Conservation (phyloP, 2,113 vertebrate species). For the Perca schrenkii region DNA sequence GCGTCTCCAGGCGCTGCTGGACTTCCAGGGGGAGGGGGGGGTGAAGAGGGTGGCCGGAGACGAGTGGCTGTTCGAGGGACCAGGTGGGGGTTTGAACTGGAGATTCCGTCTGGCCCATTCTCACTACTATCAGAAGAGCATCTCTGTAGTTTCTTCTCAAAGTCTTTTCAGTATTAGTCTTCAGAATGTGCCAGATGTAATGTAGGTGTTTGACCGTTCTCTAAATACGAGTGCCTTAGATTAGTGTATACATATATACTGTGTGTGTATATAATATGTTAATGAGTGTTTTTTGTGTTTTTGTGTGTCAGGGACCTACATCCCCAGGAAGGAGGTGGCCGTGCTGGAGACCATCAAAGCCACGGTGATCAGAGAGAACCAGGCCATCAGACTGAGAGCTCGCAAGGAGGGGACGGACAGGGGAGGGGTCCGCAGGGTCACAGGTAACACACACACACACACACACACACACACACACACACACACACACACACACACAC, state of each 20-base stretch:
- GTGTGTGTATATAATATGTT: too few species aligned
- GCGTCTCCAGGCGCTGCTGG: constrained; percentile 90
- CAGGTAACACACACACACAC: constrained; percentile 69
- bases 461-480: neutral
- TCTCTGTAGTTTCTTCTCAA: too few species aligned
- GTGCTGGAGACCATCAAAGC: constrained; percentile 90
- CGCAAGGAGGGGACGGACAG: constrained; percentile 90
- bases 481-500: neutral
- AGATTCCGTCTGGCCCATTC: too few species aligned
- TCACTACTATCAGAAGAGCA: too few species aligned
- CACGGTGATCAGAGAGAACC: constrained; percentile 89
- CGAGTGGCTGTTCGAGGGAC: constrained; percentile 95
- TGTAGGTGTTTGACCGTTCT: too few species aligned
- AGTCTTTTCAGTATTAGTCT: too few species aligned
- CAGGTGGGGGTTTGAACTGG: constrained; percentile 73
- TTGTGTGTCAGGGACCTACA: constrained; percentile 88
- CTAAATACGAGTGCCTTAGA: too few species aligned
- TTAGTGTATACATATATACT: too few species aligned
- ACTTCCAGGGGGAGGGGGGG: constrained; percentile 83
- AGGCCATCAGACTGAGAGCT: constrained; percentile 90
- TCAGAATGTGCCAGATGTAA: too few species aligned
- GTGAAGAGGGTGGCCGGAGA: constrained; percentile 89
- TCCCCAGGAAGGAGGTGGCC: constrained; percentile 90
- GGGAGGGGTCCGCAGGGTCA: constrained; percentile 85
- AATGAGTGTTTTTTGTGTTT: neutral